phyloP scores from a whole-genome alignment of 2,113 vertebrate genomes.

The Ochotona princeps region DNA sequence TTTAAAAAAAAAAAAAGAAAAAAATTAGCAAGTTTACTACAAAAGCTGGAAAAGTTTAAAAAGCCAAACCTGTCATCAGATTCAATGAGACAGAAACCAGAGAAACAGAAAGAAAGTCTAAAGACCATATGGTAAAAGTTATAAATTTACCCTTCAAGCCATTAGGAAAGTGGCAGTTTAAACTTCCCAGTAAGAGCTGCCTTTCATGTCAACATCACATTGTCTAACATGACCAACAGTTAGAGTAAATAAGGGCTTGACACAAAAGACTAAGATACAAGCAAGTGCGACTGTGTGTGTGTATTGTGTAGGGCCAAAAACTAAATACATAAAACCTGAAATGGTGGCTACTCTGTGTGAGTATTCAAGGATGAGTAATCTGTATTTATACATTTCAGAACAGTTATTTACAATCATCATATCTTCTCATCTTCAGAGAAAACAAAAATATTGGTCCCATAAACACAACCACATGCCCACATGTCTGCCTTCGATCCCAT shows the following conservation, averaged over 20 bases:
- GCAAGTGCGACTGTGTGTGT: not conserved
- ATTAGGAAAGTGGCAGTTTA: not conserved
- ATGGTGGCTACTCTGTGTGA: not conserved
- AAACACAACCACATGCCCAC: not conserved
- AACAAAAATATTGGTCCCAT: not conserved
- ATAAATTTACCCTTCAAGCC: constrained; percentile 54
- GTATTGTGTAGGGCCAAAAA: not conserved
- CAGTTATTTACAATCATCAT: not conserved
- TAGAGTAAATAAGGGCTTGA: not conserved
- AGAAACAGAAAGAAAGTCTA: constrained; percentile 52
- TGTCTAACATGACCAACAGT: not conserved
- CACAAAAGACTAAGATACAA: constrained; percentile 3
- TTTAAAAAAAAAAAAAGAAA: no score
- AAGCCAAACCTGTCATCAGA: constrained; percentile 56
- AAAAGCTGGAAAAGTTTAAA: constrained; percentile 24
- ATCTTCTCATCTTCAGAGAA: not conserved
- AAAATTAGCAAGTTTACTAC: constrained; percentile 69
- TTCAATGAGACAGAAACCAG: constrained; percentile 39
- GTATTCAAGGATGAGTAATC: not conserved
- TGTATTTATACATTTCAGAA: not conserved
- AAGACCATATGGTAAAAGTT: constrained; percentile 50
- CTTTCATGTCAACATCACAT: not conserved
- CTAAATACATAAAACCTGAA: not conserved
- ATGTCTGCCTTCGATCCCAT: not conserved
- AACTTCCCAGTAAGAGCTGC: constrained; percentile 22